Conservation (phyloP, 2,888 invertebrate genomes). For the Ochropleura leucogaster region DNA sequence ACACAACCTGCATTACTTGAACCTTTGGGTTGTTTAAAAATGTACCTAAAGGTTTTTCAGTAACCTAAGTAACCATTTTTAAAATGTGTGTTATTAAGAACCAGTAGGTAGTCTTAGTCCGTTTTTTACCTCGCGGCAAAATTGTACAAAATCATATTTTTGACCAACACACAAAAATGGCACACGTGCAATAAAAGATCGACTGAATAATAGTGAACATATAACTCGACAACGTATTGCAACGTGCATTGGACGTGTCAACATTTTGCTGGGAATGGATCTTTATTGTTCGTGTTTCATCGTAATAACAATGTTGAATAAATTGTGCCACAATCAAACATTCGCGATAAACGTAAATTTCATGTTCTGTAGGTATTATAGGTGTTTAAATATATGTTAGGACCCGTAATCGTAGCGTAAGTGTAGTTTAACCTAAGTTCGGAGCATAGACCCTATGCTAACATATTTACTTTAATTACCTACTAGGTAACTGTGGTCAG, state of each 20-base stretch:
- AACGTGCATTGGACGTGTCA: conserved; percentile 69
- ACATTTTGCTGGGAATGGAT: conserved; percentile 72
- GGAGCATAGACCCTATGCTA: conserved; percentile 12
- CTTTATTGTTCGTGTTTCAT: conserved; percentile 76
- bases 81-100: background rate
- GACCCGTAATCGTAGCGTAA: background rate
- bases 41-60: background rate
- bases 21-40: background rate
- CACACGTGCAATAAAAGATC: conserved; percentile 31
- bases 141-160: background rate
- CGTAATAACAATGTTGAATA: conserved; percentile 73
- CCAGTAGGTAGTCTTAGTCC: background rate
- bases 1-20: background rate
- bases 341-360: conserved; percentile 58
- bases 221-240: conserved; percentile 48
- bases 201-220: conserved; percentile 38
- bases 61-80: background rate
- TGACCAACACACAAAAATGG: conserved; percentile 7
- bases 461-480: conserved; percentile 2
- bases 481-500: background rate
- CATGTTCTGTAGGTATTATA: conserved; percentile 39
- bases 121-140: background rate
- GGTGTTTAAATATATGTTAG: conserved; percentile 13
- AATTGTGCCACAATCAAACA: conserved; percentile 65
- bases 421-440: conserved; percentile 22